phyloP scores from a whole-genome alignment of 2,888 invertebrate species.

The Tolmerus cingulatus region DNA sequence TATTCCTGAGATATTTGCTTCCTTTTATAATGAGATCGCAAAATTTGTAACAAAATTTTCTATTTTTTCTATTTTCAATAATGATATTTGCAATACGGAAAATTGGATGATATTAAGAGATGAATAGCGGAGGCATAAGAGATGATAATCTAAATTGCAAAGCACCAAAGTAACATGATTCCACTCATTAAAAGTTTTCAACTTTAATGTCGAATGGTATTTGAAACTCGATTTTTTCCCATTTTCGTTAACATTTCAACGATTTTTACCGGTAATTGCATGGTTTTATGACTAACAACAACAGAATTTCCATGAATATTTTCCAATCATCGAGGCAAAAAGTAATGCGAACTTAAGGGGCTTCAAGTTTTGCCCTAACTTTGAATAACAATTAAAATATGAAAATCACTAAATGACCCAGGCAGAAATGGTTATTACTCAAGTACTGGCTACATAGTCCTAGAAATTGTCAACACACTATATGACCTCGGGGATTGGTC shows the following conservation, averaged over 20 bases:
- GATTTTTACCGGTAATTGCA: background rate
- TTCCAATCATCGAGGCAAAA: background rate
- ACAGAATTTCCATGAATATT: background rate
- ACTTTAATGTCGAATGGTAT: background rate
- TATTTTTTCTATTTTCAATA: too few species aligned
- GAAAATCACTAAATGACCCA: background rate
- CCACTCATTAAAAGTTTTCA: background rate
- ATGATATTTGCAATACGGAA: too few species aligned
- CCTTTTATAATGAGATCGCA: too few species aligned
- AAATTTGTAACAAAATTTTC: too few species aligned
- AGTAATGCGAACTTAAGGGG: background rate
- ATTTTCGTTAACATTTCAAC: background rate
- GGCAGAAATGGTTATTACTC: background rate
- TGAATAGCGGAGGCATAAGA: background rate
- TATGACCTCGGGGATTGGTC: background rate
- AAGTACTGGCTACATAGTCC: background rate
- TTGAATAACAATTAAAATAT: background rate
- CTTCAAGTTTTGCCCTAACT: background rate
- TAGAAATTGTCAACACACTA: background rate
- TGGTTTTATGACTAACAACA: background rate
- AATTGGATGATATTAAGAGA: background rate
- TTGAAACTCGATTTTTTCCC: background rate
- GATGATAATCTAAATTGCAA: background rate
- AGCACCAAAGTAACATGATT: background rate
- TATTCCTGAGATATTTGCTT: too few species aligned